Percentiles rank a stretch among this genome's conserved stretches.
phyloP scores from a whole-genome alignment of 2,797 vertebrate genomes.

The Melanotaenia pygmaea region DNA sequence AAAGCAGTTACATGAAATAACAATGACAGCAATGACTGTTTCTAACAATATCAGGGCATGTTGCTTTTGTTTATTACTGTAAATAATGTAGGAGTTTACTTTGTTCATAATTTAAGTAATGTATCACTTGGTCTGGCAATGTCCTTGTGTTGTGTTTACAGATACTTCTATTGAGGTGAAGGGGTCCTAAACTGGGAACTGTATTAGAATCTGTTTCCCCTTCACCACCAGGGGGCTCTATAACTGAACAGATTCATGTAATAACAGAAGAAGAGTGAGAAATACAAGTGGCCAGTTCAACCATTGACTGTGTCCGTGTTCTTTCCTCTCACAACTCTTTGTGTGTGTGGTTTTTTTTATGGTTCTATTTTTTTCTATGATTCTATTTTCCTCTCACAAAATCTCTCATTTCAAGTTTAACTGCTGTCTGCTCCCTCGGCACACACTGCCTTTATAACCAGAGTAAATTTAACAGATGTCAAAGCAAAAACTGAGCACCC shows the following conservation, averaged over 20 bases:
- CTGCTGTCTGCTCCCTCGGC: background rate
- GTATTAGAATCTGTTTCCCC: no score
- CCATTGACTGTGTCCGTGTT: no score
- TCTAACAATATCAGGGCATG: background rate
- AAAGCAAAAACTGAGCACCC: background rate
- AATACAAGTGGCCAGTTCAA: no score
- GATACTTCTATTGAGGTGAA: no score
- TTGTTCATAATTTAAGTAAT: background rate
- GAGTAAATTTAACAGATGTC: background rate
- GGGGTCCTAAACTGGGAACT: no score
- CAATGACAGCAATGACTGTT: background rate
- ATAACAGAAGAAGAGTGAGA: no score
- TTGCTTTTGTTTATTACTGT: background rate
- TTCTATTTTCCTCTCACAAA: background rate
- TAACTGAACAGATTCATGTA: no score
- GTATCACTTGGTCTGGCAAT: background rate
- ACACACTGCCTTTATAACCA: background rate
- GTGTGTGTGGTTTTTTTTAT: background rate
- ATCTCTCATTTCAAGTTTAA: background rate
- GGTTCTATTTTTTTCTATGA: background rate
- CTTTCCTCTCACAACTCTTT: background rate
- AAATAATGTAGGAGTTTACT: background rate
- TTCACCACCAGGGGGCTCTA: no score
- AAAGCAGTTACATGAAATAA: slow-evolving; percentile 22
- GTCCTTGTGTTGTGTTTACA: background rate